These are phyloP conservation scores for Halocaridina rubra DNA, from an alignment of 2,888 invertebrate genomes.

Conservation along the genomic window DNA sequence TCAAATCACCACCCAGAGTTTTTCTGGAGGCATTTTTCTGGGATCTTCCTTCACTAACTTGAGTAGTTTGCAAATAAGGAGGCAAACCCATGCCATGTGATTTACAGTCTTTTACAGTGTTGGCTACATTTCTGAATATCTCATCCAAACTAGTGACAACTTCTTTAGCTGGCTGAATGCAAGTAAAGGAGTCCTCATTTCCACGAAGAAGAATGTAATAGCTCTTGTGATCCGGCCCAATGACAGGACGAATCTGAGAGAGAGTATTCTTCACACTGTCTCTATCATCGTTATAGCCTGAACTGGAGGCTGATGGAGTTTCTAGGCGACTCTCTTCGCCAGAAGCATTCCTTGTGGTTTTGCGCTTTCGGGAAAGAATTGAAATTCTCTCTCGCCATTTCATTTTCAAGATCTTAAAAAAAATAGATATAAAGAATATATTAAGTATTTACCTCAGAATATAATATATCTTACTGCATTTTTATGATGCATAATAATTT, in stretches of 20 bases:
- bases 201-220: constrained; percentile 48
- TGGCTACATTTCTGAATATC: constrained; percentile 38
- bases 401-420: constrained; percentile 37
- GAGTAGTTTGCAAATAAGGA: not conserved
- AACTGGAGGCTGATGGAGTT: not conserved
- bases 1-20: not conserved
- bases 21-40: not conserved
- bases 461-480: too few species aligned
- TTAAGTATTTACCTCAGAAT: too few species aligned
- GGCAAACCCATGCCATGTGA: not conserved
- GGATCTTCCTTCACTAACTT: not conserved
- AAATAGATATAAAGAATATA: too few species aligned
- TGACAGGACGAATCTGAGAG: constrained; percentile 42
- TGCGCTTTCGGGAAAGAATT: constrained; percentile 32
- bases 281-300: not conserved
- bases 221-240: constrained; percentile 52
- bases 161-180: constrained; percentile 44
- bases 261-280: constrained; percentile 29
- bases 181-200: constrained; percentile 40
- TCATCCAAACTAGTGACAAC: constrained; percentile 42
- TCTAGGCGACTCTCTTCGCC: not conserved
- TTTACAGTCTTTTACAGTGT: not conserved
- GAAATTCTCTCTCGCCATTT: constrained; percentile 54
- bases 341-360: not conserved
- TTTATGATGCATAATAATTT: too few species aligned